Evolutionary conservation across 2,888 invertebrate species (phyloP).

Genomic region (Cantharis rustica): DNA sequence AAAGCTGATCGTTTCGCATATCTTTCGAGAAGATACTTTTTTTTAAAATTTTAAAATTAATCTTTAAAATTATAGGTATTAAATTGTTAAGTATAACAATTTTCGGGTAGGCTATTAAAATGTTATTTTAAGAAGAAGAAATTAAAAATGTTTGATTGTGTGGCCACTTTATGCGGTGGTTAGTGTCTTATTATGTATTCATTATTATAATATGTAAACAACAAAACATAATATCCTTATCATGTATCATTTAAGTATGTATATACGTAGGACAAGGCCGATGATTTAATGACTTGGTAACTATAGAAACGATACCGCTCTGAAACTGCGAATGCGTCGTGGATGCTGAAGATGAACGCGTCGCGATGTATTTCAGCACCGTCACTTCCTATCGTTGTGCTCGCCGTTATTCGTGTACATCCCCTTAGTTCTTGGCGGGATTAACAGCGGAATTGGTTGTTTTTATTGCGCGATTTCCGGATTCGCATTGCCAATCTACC

Average conservation of each 20-base stretch:
- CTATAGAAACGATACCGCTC: slow-evolving; percentile 35
- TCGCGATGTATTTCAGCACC: slow-evolving; percentile 28
- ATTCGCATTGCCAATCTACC: neutral
- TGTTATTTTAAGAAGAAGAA: neutral
- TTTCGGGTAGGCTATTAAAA: too few relatives aligned
- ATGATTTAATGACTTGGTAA: slow-evolving; percentile 38
- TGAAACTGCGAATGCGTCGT: slow-evolving; percentile 39
- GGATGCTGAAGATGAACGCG: slow-evolving; percentile 30
- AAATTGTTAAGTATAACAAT: too few relatives aligned
- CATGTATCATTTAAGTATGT: slow-evolving; percentile 24
- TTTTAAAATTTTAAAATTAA: too few relatives aligned
- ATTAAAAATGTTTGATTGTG: neutral
- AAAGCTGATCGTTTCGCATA: too few relatives aligned
- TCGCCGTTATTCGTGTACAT: slow-evolving; percentile 23
- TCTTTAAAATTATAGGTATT: too few relatives aligned
- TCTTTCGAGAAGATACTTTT: too few relatives aligned
- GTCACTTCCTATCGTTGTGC: slow-evolving; percentile 29
- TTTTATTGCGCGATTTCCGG: slow-evolving; percentile 26
- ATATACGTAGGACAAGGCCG: slow-evolving; percentile 29
- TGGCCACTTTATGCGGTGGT: neutral
- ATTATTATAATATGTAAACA: slow-evolving; percentile 22
- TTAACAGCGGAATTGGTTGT: slow-evolving; percentile 31
- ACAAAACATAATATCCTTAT: slow-evolving; percentile 27
- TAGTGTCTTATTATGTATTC: neutral
- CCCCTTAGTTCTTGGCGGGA: slow-evolving; percentile 29